Conservation (phyloP, 2,888 invertebrate species). For the Mythimna pallens region DNA sequence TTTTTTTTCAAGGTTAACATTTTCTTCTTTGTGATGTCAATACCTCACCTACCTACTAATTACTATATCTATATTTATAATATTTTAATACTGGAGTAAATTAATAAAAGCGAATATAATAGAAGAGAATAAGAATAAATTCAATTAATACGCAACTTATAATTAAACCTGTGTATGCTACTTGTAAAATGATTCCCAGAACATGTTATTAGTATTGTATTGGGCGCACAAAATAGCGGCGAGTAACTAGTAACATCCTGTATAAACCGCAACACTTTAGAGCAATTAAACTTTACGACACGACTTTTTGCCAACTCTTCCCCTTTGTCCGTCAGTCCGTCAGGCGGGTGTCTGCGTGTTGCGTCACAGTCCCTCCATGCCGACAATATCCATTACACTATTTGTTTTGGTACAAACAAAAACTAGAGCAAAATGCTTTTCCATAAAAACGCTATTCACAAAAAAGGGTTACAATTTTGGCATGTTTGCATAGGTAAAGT, state of each 20-base stretch:
- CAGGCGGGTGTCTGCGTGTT: conserved; percentile 56
- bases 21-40: background rate
- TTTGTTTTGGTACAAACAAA: conserved; percentile 79
- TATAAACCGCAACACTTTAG: conserved; percentile 67
- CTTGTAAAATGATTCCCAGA: background rate
- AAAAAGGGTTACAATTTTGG: conserved; percentile 74
- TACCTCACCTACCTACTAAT: no score
- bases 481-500: conserved; percentile 71
- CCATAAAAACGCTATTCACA: conserved; percentile 65
- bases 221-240: conserved; percentile 4
- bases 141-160: no score
- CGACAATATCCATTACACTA: conserved; percentile 70
- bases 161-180: background rate
- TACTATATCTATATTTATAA: no score
- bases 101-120: no score
- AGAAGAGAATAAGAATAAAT: no score
- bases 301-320: conserved; percentile 79
- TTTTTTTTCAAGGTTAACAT: background rate
- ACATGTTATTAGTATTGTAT: conserved; percentile 15
- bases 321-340: conserved; percentile 69
- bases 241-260: conserved; percentile 69
- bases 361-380: conserved; percentile 68
- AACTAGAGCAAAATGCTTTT: conserved; percentile 79
- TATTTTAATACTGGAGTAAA: no score
- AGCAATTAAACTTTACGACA: conserved; percentile 76